phyloP scores from a whole-genome alignment of 2,888 invertebrate species.

The Nomada ferruginata region DNA sequence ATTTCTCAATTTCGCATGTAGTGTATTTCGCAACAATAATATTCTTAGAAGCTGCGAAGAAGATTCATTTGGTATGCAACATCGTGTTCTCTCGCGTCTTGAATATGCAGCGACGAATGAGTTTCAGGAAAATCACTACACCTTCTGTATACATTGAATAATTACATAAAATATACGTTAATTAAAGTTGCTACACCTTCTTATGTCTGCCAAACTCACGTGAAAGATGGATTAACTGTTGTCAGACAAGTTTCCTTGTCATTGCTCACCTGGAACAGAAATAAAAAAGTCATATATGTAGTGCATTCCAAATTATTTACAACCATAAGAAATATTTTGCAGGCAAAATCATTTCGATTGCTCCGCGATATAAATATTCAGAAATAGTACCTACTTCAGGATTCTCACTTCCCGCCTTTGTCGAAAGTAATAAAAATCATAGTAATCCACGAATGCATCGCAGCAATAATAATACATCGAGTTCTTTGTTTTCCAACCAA shows the following conservation, averaged over 20 bases:
- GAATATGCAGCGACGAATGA: constrained; percentile 17
- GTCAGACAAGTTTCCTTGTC: not conserved
- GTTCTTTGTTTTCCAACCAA: no score
- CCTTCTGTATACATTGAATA: not conserved
- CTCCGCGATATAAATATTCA: no score
- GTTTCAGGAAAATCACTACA: not conserved
- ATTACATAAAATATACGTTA: not conserved
- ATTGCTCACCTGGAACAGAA: constrained; percentile 71
- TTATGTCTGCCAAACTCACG: constrained; percentile 26
- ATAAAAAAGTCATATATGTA: not conserved
- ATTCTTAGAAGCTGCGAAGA: not conserved
- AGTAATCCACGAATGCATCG: no score
- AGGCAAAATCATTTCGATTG: no score
- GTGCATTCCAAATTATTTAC: no score
- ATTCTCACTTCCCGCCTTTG: no score
- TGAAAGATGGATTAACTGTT: not conserved
- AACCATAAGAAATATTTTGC: no score
- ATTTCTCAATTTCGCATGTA: constrained; percentile 4
- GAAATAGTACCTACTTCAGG: no score
- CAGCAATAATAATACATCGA: no score
- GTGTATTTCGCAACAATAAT: constrained; percentile 18
- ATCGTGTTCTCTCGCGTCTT: not conserved
- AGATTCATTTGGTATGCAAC: constrained; percentile 18
- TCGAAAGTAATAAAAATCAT: no score
- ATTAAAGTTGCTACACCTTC: not conserved